Base-by-base conservation (phyloP, 2,113 vertebrate genomes). In the Empidonax alnorum region DNA sequence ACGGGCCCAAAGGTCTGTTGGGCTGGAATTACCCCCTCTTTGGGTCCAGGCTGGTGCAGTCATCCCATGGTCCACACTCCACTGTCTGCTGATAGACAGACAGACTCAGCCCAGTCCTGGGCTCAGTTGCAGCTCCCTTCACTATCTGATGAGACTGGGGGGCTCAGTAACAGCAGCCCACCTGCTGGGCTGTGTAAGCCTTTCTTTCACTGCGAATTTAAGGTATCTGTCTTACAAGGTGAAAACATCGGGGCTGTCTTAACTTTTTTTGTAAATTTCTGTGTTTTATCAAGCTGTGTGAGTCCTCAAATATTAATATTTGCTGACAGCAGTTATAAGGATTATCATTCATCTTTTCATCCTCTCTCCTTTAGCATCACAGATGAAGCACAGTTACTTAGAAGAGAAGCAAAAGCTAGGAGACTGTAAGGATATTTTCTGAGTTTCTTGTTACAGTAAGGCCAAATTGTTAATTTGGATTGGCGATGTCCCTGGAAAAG, bases 341-440 rank as follows among this genome's bases (percentile, higher is more conserved):
- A 83, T 95, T 90, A 76, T 30, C 41, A 8, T 91, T 84, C 23
- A 10, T 68, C 74, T 69, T 90, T 83, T 78, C 67, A 31, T 93
- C 76, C 69, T 81, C 92, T 79, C 44, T 69, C 61, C 84, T 93
- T 49, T 84, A 99, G 98, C 94, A 23, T 73, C 84, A 92, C 76
- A 94, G 62, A 79, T 96, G 91, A 98, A 98, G 69, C 97, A 97
- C 95, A 97, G 98, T 97, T 98, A 98, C 97, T 98, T 98, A 97
- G 98, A 98, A 93, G 98, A 98, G 94, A 99, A 99, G 97, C 98
- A 98, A 92, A 98, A 98, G 53, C 97, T 98, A 91, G 97, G 96
- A 90, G 98, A 99, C 92, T 98, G 98, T 99, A 97, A 98, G 98
- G 97, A 55, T 55, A 4, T 89, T 88, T 90, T 96, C 86, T 75